A percentile compares a stretch with the other conserved stretches of the same genome.
phyloP scores from a whole-genome alignment of 2,797 vertebrate species.

The Gallirallus australis region DNA sequence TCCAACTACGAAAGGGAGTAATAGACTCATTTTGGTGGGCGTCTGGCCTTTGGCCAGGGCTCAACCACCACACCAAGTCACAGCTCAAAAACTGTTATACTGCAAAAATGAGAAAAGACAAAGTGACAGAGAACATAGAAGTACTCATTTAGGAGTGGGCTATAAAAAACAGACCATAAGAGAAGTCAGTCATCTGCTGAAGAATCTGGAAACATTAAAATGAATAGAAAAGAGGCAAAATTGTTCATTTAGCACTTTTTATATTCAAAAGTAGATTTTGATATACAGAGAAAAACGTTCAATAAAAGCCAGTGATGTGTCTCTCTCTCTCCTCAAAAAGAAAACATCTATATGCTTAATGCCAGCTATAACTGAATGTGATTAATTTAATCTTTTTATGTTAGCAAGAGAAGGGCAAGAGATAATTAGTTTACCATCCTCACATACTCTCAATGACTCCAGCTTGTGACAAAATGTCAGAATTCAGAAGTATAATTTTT shows the following conservation, averaged over 20 bases:
- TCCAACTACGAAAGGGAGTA: too few species aligned
- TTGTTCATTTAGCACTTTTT: background rate
- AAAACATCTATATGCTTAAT: constrained; percentile 10
- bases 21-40: too few species aligned
- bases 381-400: constrained; percentile 66
- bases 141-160: background rate
- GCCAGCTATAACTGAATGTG: constrained; percentile 14
- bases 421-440: constrained; percentile 61
- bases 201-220: constrained; percentile 10
- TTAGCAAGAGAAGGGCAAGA: constrained; percentile 38
- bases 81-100: background rate
- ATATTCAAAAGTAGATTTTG: constrained; percentile 40
- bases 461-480: constrained; percentile 50
- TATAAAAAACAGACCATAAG: background rate
- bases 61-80: background rate
- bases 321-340: background rate
- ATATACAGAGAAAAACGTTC: background rate
- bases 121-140: background rate
- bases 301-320: constrained; percentile 21
- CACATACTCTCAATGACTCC: constrained; percentile 15
- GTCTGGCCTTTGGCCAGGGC: too few species aligned
- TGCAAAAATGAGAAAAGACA: background rate
- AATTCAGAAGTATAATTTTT: constrained; percentile 14
- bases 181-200: background rate
- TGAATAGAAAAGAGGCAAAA: background rate